phyloP scores from a whole-genome alignment of 1,140 invertebrate genomes.

The Cherax destructor region DNA sequence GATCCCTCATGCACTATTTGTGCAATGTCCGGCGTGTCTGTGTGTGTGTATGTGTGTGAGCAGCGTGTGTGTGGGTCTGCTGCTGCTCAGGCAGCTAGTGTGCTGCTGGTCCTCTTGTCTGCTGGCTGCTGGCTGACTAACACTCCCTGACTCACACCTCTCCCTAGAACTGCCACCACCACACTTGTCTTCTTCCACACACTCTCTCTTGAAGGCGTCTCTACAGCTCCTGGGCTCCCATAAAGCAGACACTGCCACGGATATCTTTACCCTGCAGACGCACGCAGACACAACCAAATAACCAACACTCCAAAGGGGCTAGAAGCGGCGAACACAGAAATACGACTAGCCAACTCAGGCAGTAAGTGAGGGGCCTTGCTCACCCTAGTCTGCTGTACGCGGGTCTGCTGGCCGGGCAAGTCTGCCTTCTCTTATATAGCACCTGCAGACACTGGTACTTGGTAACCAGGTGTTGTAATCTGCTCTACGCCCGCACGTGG shows the following conservation, averaged over 20 bases:
- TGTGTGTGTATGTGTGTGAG: conserved; percentile 18
- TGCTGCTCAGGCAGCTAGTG: conserved; percentile 20
- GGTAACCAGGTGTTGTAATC: conserved; percentile 17
- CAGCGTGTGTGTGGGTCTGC: background rate
- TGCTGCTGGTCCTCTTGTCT: conserved; percentile 13
- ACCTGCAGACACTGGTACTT: conserved; percentile 1
- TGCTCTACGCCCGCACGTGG: conserved; percentile 1
- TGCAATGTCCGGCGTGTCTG: conserved; percentile 58
- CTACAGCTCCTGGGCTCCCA: background rate
- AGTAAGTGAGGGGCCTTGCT: background rate
- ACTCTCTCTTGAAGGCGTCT: background rate
- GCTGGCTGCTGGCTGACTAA: conserved; percentile 27
- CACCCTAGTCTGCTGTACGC: background rate
- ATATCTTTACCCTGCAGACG: background rate
- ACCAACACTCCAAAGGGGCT: background rate
- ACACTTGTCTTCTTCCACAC: background rate
- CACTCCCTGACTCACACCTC: background rate
- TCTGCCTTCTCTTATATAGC: background rate
- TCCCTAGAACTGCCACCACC: background rate
- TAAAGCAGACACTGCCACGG: background rate
- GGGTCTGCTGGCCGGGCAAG: background rate
- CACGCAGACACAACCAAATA: background rate
- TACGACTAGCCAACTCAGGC: background rate
- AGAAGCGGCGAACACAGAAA: conserved; percentile 26
- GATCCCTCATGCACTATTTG: conserved; percentile 52